Evolutionary conservation across 2,797 vertebrate species (phyloP).

Genomic region (Cossypha heuglini): DNA sequence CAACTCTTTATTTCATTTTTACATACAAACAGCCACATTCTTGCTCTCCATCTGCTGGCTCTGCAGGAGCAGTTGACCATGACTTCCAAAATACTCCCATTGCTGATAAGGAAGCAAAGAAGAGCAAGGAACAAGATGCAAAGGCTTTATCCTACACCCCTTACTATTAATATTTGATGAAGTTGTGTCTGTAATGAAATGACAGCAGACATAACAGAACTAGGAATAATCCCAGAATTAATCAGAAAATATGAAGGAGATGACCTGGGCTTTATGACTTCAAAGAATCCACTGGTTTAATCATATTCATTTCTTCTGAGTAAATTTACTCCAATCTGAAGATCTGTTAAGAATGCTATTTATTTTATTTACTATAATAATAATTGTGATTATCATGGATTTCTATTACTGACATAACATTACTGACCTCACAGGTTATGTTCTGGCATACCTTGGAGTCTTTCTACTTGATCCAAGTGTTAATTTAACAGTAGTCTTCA

Average conservation of each 20-base stretch:
- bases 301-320: not conserved
- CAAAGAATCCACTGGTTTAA: not conserved
- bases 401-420: not conserved
- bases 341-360: not conserved
- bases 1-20: not conserved
- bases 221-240: conserved; percentile 3
- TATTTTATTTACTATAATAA: not conserved
- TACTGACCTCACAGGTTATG: not conserved
- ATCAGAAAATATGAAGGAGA: not conserved
- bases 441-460: not conserved
- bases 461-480: not conserved
- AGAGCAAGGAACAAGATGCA: not conserved
- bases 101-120: not conserved
- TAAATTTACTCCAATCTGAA: not conserved
- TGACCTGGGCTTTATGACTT: not conserved
- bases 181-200: conserved; percentile 13
- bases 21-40: not conserved
- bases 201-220: conserved; percentile 1
- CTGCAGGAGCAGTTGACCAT: not conserved
- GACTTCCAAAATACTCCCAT: not conserved
- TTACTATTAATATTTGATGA: conserved; percentile 44
- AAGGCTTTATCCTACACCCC: not conserved
- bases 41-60: conserved; percentile 51
- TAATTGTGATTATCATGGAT: not conserved
- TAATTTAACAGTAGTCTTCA: not conserved